Evolutionary conservation across 2,888 invertebrate genomes (phyloP).

Genomic region (Acanthosepion lycidas): DNA sequence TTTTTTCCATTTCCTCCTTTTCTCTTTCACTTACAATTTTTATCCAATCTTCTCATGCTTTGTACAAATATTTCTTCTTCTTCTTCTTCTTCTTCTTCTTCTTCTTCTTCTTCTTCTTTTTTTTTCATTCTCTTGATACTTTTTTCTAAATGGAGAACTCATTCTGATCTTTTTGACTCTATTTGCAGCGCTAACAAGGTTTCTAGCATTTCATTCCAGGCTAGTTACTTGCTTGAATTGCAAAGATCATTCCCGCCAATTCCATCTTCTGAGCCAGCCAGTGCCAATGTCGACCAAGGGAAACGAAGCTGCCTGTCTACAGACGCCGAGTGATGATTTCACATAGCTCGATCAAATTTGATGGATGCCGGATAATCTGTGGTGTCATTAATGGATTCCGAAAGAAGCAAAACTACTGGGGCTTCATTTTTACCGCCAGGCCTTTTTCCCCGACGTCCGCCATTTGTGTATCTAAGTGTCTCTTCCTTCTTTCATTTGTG

Average conservation of each 20-base stretch:
- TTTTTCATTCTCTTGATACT: background rate
- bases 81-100: background rate
- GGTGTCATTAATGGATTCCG: conserved; percentile 2
- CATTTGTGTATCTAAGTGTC: background rate
- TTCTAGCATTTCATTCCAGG: background rate
- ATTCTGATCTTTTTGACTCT: background rate
- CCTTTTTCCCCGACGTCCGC: background rate
- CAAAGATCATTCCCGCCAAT: background rate
- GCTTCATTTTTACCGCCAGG: background rate
- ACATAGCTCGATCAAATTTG: background rate
- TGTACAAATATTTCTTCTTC: background rate
- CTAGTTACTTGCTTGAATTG: background rate
- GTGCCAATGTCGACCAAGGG: background rate
- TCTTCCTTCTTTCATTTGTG: background rate
- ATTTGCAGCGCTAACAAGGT: background rate
- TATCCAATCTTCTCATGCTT: background rate
- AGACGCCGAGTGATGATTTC: background rate
- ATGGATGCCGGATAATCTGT: conserved; percentile 21
- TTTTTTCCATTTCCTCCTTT: background rate
- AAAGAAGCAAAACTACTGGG: background rate
- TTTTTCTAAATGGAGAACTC: background rate
- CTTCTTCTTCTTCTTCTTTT: background rate
- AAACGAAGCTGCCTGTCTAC: background rate
- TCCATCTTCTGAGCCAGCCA: background rate
- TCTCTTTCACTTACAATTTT: background rate